Base-by-base conservation (phyloP, 2,888 invertebrate species). In the Heliothis peltigera region DNA sequence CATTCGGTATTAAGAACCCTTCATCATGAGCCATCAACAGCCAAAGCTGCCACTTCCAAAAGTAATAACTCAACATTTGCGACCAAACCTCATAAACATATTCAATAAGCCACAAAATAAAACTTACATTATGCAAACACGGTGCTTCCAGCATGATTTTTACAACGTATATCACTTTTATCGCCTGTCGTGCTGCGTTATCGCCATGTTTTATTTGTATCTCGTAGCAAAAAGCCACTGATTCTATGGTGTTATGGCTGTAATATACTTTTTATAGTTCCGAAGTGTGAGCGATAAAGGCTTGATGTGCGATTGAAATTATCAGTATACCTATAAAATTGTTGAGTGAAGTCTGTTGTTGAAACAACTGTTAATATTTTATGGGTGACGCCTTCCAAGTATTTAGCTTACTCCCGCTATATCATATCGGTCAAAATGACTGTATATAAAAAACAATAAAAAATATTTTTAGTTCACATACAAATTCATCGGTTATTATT, bases 231-330 rank as follows among this genome's bases (percentile, higher is more conserved):
- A 77, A 81, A 64, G 69, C 77, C 74, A 70, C 76, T 76, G 77
- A 79, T 82, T 85, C 83, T 85, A 85, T 85, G 82, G 83, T 80
- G 83, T 87, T 88, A 86, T 78, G 80, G 81, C 73, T 67, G 76
- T 82, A 84, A 86, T 88, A 87, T 85, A 81, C 67, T 82, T 84
- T 88, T 89, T 89, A 88, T 87, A 85, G 83, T 87, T 87, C 88
- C 87, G 84, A 75, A 77, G 80, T 80, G 82, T 82, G 80, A 63
- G 48, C 73, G 80, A 81, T 85, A 84, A 85, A 85, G 60, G 66
- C 67, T 66, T 73, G 74, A 79, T 72, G 53, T 39, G 74, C 82
- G 82, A 80, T 82, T 77, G 80, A 80, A 81, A 77, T 75, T 79
- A 82, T 80, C 80, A 64, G 75, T 52, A 47, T 47, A 70, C 64